Evolutionary conservation across 1,140 invertebrate species (phyloP).

Genomic region (Globodera rostochiensis): DNA sequence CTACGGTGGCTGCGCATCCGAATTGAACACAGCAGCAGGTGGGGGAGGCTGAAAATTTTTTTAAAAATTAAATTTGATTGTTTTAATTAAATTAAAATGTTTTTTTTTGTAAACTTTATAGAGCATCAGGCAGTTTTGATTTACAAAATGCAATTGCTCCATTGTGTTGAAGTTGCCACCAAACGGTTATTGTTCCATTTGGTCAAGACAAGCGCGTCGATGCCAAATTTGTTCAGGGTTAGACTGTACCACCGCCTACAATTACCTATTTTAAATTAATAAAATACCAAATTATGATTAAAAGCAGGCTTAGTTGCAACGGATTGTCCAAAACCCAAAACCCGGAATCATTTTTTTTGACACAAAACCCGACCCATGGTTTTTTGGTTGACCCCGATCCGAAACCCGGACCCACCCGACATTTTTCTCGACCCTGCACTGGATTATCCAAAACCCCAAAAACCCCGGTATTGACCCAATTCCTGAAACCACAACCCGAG

Average conservation of each 20-base stretch:
- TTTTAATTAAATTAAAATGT: not conserved
- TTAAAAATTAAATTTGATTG: not conserved
- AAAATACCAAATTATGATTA: not conserved
- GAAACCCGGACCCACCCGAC: too few species aligned
- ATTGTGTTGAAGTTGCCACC: constrained; percentile 19
- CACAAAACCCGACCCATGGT: not conserved
- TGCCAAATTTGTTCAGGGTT: constrained; percentile 20
- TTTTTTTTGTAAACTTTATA: not conserved
- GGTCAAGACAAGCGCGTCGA: constrained; percentile 18
- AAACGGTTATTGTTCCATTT: constrained; percentile 27
- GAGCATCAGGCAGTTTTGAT: not conserved
- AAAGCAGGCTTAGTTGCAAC: too few species aligned
- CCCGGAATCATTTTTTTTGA: too few species aligned
- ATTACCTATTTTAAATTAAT: constrained; percentile 8
- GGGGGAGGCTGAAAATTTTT: not conserved
- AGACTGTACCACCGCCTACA: not conserved
- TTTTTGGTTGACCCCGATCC: not conserved
- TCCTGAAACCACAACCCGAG: not conserved
- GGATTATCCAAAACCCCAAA: too few species aligned
- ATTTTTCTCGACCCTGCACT: too few species aligned
- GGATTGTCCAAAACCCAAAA: too few species aligned
- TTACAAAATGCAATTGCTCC: constrained; percentile 25
- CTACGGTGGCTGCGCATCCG: not conserved
- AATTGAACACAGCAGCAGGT: not conserved
- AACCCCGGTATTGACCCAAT: not conserved